These are phyloP conservation scores for Arion vulgaris DNA, from an alignment of 1,140 invertebrate genomes.

Conservation along the genomic window DNA sequence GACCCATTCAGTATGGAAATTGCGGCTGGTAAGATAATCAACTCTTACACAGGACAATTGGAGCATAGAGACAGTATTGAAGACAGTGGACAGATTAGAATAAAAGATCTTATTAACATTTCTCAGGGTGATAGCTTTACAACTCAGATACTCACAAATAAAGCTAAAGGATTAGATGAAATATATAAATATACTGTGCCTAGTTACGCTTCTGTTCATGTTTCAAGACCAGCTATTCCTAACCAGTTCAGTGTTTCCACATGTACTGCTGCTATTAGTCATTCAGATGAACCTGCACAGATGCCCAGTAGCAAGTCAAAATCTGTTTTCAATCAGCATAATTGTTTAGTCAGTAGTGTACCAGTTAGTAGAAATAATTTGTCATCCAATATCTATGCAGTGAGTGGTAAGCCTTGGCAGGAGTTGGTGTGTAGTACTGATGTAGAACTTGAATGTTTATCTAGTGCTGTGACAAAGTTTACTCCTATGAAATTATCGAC, in stretches of 20 bases:
- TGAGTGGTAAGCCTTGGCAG: slow-evolving; percentile 3
- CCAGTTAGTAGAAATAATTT: not conserved
- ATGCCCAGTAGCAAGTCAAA: not conserved
- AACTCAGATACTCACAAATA: slow-evolving; percentile 15
- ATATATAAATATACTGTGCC: slow-evolving; percentile 22
- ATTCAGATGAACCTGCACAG: slow-evolving; percentile 12
- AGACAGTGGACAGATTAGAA: slow-evolving; percentile 52
- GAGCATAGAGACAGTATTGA: slow-evolving; percentile 78
- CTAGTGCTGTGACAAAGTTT: not conserved
- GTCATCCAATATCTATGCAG: slow-evolving; percentile 27
- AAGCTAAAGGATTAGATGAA: slow-evolving; percentile 11
- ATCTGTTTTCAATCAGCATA: not conserved
- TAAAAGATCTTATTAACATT: not conserved
- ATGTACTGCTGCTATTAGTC: slow-evolving; percentile 11
- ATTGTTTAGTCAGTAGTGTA: not conserved
- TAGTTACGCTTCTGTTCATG: not conserved
- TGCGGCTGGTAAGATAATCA: slow-evolving; percentile 81
- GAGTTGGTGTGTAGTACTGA: not conserved
- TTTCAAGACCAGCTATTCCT: not conserved
- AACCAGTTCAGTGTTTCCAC: not conserved
- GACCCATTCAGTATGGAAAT: slow-evolving; percentile 43
- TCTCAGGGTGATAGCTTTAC: slow-evolving; percentile 10
- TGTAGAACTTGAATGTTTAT: not conserved
- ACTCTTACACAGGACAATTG: slow-evolving; percentile 87
- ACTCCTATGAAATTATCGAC: not conserved